A percentile compares a stretch with the other conserved stretches of the same genome.
Conservation (phyloP, 92 coral and sea anemone species). For the Umimayanthus chanpuru region DNA sequence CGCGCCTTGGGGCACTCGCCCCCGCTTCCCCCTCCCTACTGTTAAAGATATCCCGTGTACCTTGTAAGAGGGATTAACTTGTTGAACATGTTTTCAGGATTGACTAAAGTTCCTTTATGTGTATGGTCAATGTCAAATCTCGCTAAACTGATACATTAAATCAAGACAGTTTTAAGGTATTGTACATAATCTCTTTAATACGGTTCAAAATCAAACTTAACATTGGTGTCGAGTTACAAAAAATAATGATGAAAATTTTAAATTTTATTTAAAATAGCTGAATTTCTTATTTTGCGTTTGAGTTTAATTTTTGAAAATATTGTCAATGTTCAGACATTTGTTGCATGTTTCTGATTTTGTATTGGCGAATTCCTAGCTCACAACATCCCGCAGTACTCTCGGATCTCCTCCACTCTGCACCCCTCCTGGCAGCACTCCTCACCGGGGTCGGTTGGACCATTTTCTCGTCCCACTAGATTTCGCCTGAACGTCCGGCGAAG, state of each 20-base stretch:
- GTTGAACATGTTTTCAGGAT: no score
- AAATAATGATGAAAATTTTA: background rate
- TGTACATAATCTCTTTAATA: no score
- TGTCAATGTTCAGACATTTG: background rate
- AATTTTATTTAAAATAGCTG: background rate
- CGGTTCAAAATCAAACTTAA: background rate
- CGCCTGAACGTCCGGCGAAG: conserved; percentile 3
- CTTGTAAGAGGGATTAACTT: no score
- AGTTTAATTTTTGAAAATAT: conserved; percentile 20
- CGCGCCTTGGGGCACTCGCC: no score
- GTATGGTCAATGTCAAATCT: no score
- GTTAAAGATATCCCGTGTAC: no score
- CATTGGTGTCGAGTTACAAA: background rate
- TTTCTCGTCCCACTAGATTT: background rate
- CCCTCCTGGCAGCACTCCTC: conserved; percentile 33
- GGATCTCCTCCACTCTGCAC: conserved; percentile 24
- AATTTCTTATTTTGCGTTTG: background rate
- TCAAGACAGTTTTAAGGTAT: background rate
- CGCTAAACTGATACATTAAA: no score
- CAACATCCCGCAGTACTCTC: conserved; percentile 6
- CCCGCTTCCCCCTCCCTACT: no score
- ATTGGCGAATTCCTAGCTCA: background rate
- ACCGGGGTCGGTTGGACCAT: background rate
- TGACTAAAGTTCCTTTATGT: no score
- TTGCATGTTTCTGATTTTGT: background rate